phyloP scores from a whole-genome alignment of 2,797 vertebrate genomes.

The Thamnophis elegans region DNA sequence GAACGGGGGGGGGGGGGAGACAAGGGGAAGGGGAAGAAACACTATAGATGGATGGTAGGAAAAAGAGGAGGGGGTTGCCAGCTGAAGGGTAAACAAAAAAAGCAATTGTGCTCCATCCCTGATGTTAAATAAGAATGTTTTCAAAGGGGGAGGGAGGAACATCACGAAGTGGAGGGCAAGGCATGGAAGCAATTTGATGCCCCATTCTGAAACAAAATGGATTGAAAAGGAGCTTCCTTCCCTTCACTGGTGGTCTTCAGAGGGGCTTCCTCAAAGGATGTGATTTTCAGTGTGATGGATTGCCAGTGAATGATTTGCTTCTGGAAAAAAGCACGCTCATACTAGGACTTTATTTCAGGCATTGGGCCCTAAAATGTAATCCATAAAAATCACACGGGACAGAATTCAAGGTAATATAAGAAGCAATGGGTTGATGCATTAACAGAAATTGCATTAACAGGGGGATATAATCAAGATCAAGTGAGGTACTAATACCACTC shows the following conservation, averaged over 20 bases:
- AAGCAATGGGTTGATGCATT: no score
- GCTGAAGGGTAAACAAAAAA: background rate
- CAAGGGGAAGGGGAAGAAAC: background rate
- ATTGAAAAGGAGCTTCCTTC: background rate
- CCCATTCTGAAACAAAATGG: background rate
- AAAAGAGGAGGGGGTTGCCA: background rate
- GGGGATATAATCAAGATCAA: no score
- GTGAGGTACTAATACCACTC: no score
- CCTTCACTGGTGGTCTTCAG: background rate
- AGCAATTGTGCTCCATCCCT: background rate
- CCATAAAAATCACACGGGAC: background rate
- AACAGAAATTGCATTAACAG: no score
- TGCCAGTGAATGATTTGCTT: background rate
- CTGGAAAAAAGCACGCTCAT: background rate
- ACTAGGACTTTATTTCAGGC: background rate
- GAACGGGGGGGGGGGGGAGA: background rate
- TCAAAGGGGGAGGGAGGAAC: background rate
- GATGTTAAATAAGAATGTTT: background rate
- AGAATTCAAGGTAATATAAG: no score
- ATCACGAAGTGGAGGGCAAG: background rate
- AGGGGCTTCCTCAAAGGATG: background rate
- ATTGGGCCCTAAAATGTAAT: background rate
- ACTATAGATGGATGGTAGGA: background rate
- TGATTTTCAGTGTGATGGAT: background rate
- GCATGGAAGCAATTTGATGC: background rate